A percentile compares a stretch with the other conserved stretches of the same genome.
phyloP scores from a whole-genome alignment of 1,140 invertebrate species.

The Drosophila varians region DNA sequence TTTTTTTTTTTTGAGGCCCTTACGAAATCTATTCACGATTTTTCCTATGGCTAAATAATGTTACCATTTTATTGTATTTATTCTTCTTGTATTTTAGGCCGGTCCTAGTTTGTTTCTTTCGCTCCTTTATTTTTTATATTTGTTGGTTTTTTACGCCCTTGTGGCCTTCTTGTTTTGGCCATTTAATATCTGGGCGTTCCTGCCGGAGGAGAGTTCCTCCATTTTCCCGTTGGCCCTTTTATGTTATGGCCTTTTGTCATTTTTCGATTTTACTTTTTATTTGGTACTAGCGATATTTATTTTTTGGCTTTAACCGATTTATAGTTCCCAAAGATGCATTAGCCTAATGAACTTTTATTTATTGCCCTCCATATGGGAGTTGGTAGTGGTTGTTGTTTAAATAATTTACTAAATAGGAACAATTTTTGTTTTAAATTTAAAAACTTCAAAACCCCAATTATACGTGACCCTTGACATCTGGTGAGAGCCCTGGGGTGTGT shows the following conservation, averaged over 20 bases:
- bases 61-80: slow-evolving; percentile 66
- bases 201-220: slow-evolving; percentile 31
- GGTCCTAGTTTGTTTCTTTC: slow-evolving; percentile 37
- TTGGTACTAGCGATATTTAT: slow-evolving; percentile 39
- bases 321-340: slow-evolving; percentile 52
- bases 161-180: slow-evolving; percentile 9
- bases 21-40: slow-evolving; percentile 75
- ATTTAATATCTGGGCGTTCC: slow-evolving; percentile 57
- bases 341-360: slow-evolving; percentile 41
- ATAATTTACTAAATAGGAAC: no score
- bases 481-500: not conserved
- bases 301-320: slow-evolving; percentile 3
- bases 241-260: slow-evolving; percentile 63
- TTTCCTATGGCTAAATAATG: slow-evolving; percentile 54
- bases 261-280: slow-evolving; percentile 50
- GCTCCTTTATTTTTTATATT: slow-evolving; percentile 19
- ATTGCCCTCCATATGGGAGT: not conserved
- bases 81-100: slow-evolving; percentile 45
- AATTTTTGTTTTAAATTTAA: not conserved
- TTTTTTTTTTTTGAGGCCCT: no score
- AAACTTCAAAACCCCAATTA: not conserved
- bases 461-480: not conserved
- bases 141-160: not conserved
- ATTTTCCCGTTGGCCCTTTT: slow-evolving; percentile 27
- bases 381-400: not conserved